Evolutionary conservation across 2,888 invertebrate species (phyloP).

Genomic region (Criorhina ranunculi): DNA sequence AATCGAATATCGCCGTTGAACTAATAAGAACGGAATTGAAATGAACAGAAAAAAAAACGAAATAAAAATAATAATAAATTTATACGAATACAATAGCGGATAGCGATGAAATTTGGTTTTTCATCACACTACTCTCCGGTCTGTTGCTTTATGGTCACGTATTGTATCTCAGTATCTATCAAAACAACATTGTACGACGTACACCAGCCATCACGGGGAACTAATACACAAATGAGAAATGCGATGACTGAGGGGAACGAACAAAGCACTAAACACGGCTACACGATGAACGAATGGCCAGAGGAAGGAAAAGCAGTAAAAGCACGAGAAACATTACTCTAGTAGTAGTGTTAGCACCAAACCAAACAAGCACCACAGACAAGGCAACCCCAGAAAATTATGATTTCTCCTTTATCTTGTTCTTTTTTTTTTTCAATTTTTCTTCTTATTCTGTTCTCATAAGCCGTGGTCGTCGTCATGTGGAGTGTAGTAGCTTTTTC

Average conservation of each 20-base stretch:
- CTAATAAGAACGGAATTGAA: conserved; percentile 40
- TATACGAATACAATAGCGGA: conserved; percentile 48
- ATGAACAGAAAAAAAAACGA: conserved; percentile 9
- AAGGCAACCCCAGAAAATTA: conserved; percentile 55
- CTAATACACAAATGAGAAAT: conserved; percentile 74
- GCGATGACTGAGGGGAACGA: conserved; percentile 69
- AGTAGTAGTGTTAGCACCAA: conserved; percentile 7
- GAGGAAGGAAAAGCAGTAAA: conserved; percentile 53
- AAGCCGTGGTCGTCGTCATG: neutral
- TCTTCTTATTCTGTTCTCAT: conserved; percentile 12
- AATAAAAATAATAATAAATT: conserved; percentile 15
- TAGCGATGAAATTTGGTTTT: conserved; percentile 54
- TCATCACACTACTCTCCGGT: conserved; percentile 69
- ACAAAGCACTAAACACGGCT: conserved; percentile 62
- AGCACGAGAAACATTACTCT: conserved; percentile 41
- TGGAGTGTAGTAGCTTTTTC: conserved; percentile 45
- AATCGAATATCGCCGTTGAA: conserved; percentile 26
- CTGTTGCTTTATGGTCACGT: conserved; percentile 76
- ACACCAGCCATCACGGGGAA: conserved; percentile 72
- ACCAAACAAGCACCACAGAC: conserved; percentile 29
- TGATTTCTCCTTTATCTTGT: conserved; percentile 34
- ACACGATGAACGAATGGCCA: conserved; percentile 34
- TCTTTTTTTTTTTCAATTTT: conserved; percentile 25
- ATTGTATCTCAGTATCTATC: conserved; percentile 70
- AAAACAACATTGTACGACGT: conserved; percentile 64